These are phyloP conservation scores for Barbus barbus DNA, from an alignment of 2,113 vertebrate species.

Conservation along the genomic window DNA sequence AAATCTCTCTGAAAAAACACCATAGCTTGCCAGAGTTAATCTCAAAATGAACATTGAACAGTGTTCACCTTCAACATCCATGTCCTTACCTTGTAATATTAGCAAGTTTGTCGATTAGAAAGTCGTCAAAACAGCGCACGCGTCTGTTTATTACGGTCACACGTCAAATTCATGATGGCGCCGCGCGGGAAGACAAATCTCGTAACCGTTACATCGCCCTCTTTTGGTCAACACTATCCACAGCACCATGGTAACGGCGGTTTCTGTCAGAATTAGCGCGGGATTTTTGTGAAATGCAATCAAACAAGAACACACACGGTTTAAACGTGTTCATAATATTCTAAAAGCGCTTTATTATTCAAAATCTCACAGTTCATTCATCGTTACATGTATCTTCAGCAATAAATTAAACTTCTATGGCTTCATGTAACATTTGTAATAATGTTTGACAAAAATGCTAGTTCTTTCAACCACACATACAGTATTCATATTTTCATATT, in stretches of 20 bases:
- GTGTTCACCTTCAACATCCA: background rate
- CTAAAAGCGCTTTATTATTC: constrained; percentile 55
- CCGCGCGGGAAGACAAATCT: background rate
- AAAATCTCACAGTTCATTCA: constrained; percentile 72
- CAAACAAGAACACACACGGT: background rate
- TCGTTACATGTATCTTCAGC: constrained; percentile 81
- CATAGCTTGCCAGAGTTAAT: background rate
- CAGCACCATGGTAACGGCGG: too few species aligned
- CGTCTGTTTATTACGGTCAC: background rate
- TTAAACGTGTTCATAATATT: constrained; percentile 2
- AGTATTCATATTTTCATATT: constrained; percentile 37
- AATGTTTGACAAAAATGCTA: constrained; percentile 54
- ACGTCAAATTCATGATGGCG: background rate
- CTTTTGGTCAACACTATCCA: background rate
- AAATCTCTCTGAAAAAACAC: background rate
- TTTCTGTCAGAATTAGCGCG: background rate
- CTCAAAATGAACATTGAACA: background rate
- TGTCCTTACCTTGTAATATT: background rate
- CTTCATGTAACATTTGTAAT: constrained; percentile 75
- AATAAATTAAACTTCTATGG: constrained; percentile 94
- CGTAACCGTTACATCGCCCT: background rate
- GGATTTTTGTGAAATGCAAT: background rate
- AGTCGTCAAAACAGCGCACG: background rate
- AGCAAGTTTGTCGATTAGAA: background rate
- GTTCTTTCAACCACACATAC: constrained; percentile 49